phyloP scores from a whole-genome alignment of 1,140 invertebrate species.

The Zaprionus capensis region DNA sequence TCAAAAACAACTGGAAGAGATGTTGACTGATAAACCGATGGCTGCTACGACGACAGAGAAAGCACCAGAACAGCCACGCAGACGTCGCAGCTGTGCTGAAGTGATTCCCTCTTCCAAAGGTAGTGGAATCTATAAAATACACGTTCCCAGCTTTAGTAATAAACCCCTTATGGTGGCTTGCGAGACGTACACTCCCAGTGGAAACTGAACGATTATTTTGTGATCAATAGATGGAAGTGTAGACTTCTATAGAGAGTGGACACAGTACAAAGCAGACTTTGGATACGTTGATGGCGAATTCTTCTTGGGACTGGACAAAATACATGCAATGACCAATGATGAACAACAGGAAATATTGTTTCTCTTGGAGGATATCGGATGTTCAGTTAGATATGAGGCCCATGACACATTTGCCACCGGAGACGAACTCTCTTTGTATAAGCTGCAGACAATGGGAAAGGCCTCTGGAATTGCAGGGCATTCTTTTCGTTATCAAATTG shows the following conservation, averaged over 20 bases:
- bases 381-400: background rate
- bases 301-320: slow-evolving; percentile 87
- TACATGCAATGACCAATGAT: slow-evolving; percentile 84
- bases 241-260: slow-evolving; percentile 87
- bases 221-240: slow-evolving; percentile 86
- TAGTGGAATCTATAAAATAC: background rate
- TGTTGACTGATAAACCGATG: too few species aligned
- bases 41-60: too few species aligned
- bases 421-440: background rate
- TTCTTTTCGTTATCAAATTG: background rate
- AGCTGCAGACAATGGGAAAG: background rate
- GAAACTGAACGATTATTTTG: slow-evolving; percentile 87
- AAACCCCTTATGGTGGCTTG: background rate
- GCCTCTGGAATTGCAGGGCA: background rate
- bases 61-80: too few species aligned
- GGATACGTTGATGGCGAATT: slow-evolving; percentile 86
- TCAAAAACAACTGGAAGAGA: too few species aligned
- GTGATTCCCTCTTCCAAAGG: background rate
- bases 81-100: background rate
- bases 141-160: background rate
- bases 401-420: background rate
- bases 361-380: background rate
- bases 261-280: slow-evolving; percentile 87
- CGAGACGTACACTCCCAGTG: background rate
- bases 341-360: background rate